Percentiles rank a stretch among this genome's conserved stretches.
Evolutionary conservation across 2,113 vertebrate species (phyloP).

Genomic region (Heterocephalus glaber): DNA sequence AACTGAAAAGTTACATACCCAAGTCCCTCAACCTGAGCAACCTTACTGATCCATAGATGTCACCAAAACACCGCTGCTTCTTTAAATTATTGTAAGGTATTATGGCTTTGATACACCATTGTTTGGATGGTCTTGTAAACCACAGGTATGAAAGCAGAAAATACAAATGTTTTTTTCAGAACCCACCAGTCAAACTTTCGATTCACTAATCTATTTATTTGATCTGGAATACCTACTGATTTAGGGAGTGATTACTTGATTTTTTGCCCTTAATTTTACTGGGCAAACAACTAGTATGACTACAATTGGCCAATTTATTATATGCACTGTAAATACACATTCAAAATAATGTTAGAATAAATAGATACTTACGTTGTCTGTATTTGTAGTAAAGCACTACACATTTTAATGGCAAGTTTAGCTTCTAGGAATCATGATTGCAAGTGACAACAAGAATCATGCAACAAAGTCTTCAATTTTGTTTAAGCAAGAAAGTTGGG

Average conservation of each 20-base stretch:
- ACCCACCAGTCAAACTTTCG: not conserved
- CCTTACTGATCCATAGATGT: not conserved
- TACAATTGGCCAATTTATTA: not conserved
- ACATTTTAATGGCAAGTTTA: not conserved
- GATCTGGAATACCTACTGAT: rapidly evolving
- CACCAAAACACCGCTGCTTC: not conserved
- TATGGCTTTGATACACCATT: not conserved
- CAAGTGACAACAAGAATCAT: slow-evolving; percentile 51
- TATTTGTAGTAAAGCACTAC: not conserved
- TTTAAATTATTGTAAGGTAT: not conserved
- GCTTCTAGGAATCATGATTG: not conserved
- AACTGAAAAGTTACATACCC: not conserved
- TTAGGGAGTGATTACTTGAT: not conserved
- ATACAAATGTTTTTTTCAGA: not conserved
- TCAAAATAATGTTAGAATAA: not conserved
- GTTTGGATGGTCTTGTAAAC: not conserved
- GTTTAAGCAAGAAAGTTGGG: slow-evolving; percentile 31
- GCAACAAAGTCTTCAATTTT: slow-evolving; percentile 36
- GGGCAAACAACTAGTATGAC: not conserved
- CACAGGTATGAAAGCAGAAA: rapidly evolving
- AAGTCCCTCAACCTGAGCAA: not conserved
- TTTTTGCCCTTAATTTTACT: not conserved
- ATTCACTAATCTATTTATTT: not conserved
- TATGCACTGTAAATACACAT: not conserved
- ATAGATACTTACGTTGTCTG: not conserved